phyloP scores from a whole-genome alignment of 2,888 invertebrate species.

The Trachelus troglodyta region DNA sequence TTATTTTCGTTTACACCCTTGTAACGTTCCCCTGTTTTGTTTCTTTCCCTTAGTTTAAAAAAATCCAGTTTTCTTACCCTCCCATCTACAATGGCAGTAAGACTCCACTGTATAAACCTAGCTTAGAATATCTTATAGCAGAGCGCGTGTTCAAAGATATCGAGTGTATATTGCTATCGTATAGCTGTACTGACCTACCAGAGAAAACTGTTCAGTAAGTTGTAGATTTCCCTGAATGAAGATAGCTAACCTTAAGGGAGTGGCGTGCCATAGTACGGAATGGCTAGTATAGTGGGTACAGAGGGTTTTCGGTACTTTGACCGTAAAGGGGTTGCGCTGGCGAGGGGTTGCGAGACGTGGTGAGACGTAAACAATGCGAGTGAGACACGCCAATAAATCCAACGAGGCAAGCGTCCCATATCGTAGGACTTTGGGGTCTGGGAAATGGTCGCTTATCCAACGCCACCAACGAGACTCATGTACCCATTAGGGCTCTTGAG shows the following conservation, averaged over 20 bases:
- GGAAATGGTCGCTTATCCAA: slow-evolving; percentile 37
- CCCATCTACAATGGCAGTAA: not conserved
- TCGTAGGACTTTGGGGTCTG: slow-evolving; percentile 41
- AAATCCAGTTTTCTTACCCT: not conserved
- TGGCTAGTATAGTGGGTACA: slow-evolving; percentile 15
- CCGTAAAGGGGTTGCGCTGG: slow-evolving; percentile 5
- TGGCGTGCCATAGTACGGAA: not conserved
- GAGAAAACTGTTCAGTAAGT: not conserved
- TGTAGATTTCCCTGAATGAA: not conserved
- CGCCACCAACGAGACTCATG: not conserved
- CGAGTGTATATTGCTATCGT: not conserved
- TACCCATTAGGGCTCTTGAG: not conserved
- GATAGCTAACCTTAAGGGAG: not conserved
- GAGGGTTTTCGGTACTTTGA: slow-evolving; percentile 37
- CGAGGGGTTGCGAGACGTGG: slow-evolving; percentile 37
- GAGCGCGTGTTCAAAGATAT: not conserved
- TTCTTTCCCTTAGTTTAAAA: not conserved
- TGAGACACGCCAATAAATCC: slow-evolving; percentile 48
- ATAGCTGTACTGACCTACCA: not conserved
- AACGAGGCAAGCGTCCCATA: slow-evolving; percentile 17
- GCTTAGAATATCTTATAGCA: not conserved
- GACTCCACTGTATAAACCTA: not conserved
- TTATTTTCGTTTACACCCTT: not conserved
- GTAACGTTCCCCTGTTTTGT: not conserved
- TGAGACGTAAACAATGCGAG: slow-evolving; percentile 46